Base-by-base conservation (phyloP, 2,888 invertebrate genomes). In the Netelia melanura region DNA sequence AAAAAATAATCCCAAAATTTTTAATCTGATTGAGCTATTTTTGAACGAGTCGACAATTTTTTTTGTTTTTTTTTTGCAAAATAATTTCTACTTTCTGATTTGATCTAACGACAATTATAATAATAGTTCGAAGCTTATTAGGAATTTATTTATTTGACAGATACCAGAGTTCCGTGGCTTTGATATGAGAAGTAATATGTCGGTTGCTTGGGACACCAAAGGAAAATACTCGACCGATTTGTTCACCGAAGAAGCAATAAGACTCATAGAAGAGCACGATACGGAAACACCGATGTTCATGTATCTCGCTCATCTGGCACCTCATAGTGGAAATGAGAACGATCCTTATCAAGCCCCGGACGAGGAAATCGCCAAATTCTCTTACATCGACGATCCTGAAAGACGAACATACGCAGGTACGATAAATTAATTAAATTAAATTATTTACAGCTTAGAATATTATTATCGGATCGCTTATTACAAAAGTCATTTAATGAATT, bases 261-360 rank as follows among this genome's bases (percentile, higher is more conserved):
- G 94, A n/a, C 89, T 96, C 11, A 96, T 97, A 72, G 91, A 93
- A 3, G 91, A 94, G n/a, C 90, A 92, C 82, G 92, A 95, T 84
- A 90, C 91, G 0, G 85, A 92, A 65, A 89, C 93, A 2, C 96
- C 97, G 0, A 94, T 97, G 93, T 97, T 97, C 91, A 94, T 97
- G 89, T 97, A 96, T 92, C 90, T 97, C 77, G 95, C 97, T 0
- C 96, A 96, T 89, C 93, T 96, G 70, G 96, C 97, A 0, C 96
- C 96, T 0, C 97, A 97, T 92, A 95, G 96, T n/a, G 96, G 96
- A 1, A 96, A 96, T 89, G 92, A 93, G 8, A 93, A 95, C 76
- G 94, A 95, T 78, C 96, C 96, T 1, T 94, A 97, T 56, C 97
- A 97, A 93, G 97, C 97, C 0, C 97, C 97, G 0, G 94, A 95